A percentile compares a stretch with the other conserved stretches of the same genome.
These are phyloP conservation scores for Hormiphora californensis DNA, from an alignment of 37 sponge, comb jelly and placozoan genomes.

Conservation along the genomic window DNA sequence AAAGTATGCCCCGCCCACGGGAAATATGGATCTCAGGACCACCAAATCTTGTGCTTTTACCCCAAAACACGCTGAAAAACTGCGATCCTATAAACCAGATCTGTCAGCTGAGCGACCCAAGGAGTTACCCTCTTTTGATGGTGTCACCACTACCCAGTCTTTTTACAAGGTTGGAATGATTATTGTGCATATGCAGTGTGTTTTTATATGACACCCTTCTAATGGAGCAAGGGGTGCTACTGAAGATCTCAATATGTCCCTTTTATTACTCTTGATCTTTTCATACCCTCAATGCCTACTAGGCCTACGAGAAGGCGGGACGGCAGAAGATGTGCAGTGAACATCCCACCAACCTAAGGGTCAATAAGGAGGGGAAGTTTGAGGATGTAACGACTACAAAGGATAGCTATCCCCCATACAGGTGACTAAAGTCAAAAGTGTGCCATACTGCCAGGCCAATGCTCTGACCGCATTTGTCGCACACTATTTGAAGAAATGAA, in stretches of 20 bases:
- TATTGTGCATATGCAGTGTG: no score
- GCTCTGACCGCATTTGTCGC: no score
- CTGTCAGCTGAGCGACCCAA: not conserved
- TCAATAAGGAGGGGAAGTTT: conserved; percentile 41
- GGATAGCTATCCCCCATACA: conserved; percentile 37
- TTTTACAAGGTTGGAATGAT: no score
- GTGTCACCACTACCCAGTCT: no score
- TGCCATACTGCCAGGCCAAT: no score
- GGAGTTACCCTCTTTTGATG: not conserved
- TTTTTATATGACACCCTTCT: no score
- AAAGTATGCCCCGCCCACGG: conserved; percentile 13
- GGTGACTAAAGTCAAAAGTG: not conserved
- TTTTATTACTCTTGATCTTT: no score
- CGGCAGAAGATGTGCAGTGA: conserved; percentile 26
- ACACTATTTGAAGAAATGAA: no score
- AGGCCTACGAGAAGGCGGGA: not conserved
- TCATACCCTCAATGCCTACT: no score
- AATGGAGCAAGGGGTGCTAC: no score
- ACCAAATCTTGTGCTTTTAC: conserved; percentile 22
- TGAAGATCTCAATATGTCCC: no score
- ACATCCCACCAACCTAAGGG: not conserved
- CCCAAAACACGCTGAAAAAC: not conserved
- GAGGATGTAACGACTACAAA: conserved; percentile 8
- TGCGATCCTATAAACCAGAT: conserved; percentile 9
- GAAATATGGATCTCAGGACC: not conserved